Evolutionary conservation across 2,113 vertebrate genomes (phyloP), one percentile per base, ranked within the genome.

Genomic region (Neolamprologus toae): DNA sequence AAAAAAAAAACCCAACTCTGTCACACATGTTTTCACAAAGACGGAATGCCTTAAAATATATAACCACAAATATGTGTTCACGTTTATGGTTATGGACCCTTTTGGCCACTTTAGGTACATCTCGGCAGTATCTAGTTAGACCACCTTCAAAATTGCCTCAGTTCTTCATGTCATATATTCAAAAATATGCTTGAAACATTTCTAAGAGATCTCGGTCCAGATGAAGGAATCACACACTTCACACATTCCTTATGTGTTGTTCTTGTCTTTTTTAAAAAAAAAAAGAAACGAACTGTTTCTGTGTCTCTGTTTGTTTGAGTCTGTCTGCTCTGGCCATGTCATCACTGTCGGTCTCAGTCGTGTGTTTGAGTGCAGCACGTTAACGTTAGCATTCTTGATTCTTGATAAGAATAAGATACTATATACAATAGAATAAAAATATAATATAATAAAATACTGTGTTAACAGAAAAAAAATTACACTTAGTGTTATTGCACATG

Each of bases 271-370:
- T 6, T 47, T 8, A 2, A 3, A 35, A 10, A 10, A 2, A 4
- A 17, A 1, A n/a, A n/a, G 9, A 53, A 53, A 53, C 0, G 0
- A 6, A 53, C 4, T 53, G 5, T 53, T 53, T 53, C 19, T 53
- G 49, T 53, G 16, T 49, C 4, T 19, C 47, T 45, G 42, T 45
- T 13, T 49, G 0, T 49, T 51, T 51, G 47, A 19, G 47, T 51
- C 47, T 19, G 0, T 51, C 47, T n/a, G n/a, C n/a, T n/a, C n/a
- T n/a, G n/a, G n/a, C n/a, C n/a, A n/a, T n/a, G n/a, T n/a, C n/a
- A n/a, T n/a, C n/a, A n/a, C n/a, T n/a, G n/a, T n/a, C n/a, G n/a
- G n/a, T n/a, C n/a, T n/a, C n/a, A n/a, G n/a, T n/a, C n/a, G n/a
- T n/a, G n/a, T n/a, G n/a, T n/a, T n/a, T n/a, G n/a, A n/a, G n/a